Base-by-base conservation (phyloP, 2,113 vertebrate species). In the Sigmodon hispidus region DNA sequence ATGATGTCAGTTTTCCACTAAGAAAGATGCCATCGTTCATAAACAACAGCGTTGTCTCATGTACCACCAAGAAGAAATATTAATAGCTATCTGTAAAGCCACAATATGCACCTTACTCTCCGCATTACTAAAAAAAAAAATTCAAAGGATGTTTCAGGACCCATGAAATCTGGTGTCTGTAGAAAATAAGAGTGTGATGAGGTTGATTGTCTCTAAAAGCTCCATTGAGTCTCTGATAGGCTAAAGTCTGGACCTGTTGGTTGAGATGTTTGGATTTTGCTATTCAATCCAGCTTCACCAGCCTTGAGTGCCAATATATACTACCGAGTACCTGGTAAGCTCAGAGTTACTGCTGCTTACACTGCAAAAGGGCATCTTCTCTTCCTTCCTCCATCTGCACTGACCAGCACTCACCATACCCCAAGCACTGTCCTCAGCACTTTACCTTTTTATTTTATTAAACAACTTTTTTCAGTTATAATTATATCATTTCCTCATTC, bases 51-150 rank as follows among this genome's bases (percentile, higher is more conserved):
- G 36, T 73, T 79, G 85, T 83, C 89, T 95, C 63, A 67, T 75
- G 91, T 24, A 59, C 57, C 43, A 48, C 36, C 1, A 29, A 92
- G 85, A 93, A 83, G 79, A 70, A 94, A 95, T 95, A 85, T 48
- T 86, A 89, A 93, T 22, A 70, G 61, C 45, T 70, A 16, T 59
- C 21, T 48, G 48, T 73, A 55, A 89, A 93, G 79, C 57, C 24
- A 5, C 61, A 43, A 40, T 67, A 69, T 69, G 40, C 55, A 22
- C 77, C 43, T 92, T 65, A 79, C 67, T 61, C 55, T 76, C 63
- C 57, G 40, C 61, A 43, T 40, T 65, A 26, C 89, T 94, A 79
- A 96, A 76, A 94, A 96, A 76, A 94, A 73, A 93, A 76, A 85
- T 93, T 65, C 4, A 70, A 92, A 61, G 3, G 88, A 52, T 90